Evolutionary conservation across 2,113 vertebrate species (phyloP), one percentile per base, ranked within the genome.

Genomic region (Daubentonia madagascariensis): DNA sequence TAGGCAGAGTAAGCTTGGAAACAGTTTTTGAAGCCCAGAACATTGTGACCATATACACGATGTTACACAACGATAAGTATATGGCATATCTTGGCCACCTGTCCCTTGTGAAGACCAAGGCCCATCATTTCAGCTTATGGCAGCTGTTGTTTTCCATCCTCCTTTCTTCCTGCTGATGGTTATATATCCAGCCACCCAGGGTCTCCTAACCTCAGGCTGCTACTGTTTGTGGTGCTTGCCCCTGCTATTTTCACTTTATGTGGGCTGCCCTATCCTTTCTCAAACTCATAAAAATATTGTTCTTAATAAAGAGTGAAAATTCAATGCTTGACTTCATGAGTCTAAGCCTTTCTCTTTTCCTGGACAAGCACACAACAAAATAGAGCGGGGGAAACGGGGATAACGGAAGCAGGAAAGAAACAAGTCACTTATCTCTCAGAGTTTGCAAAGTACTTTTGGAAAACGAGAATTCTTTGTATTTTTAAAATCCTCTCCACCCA

Each of bases 101-200:
- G 98, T 98, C 97, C 94, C 85, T 95, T 79, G 70, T 0, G 32
- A 98, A 98, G 98, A 98, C 98, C 98, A 98, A 98, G 98, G 95
- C 93, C 88, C 96, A 98, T 72, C 88, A 68, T 90, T 96, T 96
- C 80, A 89, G 96, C 73, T 97, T 96, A 89, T 52, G 89, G 91
- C 98, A 98, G 98, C 98, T 99, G 98, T 95, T 99, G 95, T 98
- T 98, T 98, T 98, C 96, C 83, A 52, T 95, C 91, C 94, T 91
- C 30, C 35, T 54, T 73, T 87, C 76, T 63, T 96, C 40, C 90
- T 92, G 45, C 73, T 96, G 78, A 57, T 97, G 91, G 35, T 48
- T 95, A 91, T 75, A 81, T 96, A 92, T 96, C 54, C 86, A 95
- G 10, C 0, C 84, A 81, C 90, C 88, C 92, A 90, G 91, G 80